These are phyloP conservation scores for Laterallus jamaicensis DNA, from an alignment of 2,113 vertebrate genomes.

Conservation along the genomic window DNA sequence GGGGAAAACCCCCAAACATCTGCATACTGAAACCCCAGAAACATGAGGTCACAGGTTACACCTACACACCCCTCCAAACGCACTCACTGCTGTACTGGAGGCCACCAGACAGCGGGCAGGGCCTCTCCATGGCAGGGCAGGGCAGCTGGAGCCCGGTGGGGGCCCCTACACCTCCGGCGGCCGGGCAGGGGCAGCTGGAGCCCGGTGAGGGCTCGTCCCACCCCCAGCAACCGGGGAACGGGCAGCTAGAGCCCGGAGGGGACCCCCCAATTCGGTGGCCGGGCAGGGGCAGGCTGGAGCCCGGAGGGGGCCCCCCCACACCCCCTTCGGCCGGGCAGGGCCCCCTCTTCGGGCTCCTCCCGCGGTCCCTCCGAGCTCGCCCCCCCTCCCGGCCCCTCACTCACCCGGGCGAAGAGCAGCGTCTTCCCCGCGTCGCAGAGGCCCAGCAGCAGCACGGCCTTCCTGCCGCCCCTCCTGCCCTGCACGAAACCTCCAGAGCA, in stretches of 20 bases:
- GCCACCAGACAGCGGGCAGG: neutral
- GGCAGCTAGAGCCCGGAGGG: too few relatives aligned
- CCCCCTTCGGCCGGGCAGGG: too few relatives aligned
- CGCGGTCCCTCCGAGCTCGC: neutral
- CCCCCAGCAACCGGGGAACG: too few relatives aligned
- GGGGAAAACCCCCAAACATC: too few relatives aligned
- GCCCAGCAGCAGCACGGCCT: constrained; percentile 75
- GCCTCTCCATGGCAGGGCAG: neutral
- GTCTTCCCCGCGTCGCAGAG: constrained; percentile 80
- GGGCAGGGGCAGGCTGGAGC: too few relatives aligned
- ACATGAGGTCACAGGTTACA: too few relatives aligned
- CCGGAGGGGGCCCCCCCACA: too few relatives aligned
- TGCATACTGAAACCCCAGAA: too few relatives aligned
- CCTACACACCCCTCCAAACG: neutral
- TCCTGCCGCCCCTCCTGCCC: constrained; percentile 67
- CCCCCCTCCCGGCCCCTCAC: neutral
- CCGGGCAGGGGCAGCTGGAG: neutral
- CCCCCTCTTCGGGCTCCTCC: too few relatives aligned
- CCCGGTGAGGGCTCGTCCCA: too few relatives aligned
- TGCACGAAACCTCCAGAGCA: constrained; percentile 75
- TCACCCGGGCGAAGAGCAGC: constrained; percentile 76
- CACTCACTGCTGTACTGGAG: rapidly evolving
- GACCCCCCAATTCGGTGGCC: too few relatives aligned
- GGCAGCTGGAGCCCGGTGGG: neutral
- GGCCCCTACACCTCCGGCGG: too few relatives aligned